A percentile compares a stretch with the other conserved stretches of the same genome.
Conservation (phyloP, 2,888 invertebrate species). For the Gnatocerus cornutus region DNA sequence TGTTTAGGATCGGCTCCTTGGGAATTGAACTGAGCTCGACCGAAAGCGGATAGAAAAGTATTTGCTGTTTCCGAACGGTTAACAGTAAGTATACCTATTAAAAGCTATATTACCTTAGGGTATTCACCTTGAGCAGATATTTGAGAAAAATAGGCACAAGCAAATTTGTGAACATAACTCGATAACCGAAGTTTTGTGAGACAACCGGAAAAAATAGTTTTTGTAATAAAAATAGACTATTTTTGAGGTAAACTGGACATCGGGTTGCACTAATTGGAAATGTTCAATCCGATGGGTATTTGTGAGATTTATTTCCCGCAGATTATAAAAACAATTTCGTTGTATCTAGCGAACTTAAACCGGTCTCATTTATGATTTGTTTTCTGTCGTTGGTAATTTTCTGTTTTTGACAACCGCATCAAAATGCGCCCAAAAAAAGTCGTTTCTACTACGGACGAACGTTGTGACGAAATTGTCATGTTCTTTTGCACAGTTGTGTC, state of each 20-base stretch:
- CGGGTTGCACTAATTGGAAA: not conserved
- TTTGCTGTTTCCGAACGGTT: not conserved
- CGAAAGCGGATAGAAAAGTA: constrained; percentile 1
- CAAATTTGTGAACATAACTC: too few species aligned
- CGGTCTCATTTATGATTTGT: not conserved
- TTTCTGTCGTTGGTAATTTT: not conserved
- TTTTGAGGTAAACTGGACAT: not conserved
- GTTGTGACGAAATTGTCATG: too few species aligned
- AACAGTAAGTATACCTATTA: not conserved
- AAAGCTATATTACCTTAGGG: not conserved
- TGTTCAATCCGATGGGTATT: not conserved
- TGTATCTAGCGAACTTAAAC: not conserved
- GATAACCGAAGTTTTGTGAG: too few species aligned
- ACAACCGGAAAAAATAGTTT: too few species aligned
- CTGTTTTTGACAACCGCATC: too few species aligned
- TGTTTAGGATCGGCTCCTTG: constrained; percentile 25
- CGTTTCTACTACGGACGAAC: too few species aligned
- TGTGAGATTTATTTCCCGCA: not conserved
- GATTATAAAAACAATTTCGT: not conserved
- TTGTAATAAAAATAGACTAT: too few species aligned
- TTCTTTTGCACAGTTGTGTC: too few species aligned
- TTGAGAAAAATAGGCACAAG: too few species aligned
- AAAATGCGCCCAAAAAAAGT: too few species aligned
- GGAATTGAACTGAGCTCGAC: not conserved
- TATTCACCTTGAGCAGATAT: too few species aligned